phyloP scores from a whole-genome alignment of 2,113 vertebrate genomes.

The Sander lucioperca region DNA sequence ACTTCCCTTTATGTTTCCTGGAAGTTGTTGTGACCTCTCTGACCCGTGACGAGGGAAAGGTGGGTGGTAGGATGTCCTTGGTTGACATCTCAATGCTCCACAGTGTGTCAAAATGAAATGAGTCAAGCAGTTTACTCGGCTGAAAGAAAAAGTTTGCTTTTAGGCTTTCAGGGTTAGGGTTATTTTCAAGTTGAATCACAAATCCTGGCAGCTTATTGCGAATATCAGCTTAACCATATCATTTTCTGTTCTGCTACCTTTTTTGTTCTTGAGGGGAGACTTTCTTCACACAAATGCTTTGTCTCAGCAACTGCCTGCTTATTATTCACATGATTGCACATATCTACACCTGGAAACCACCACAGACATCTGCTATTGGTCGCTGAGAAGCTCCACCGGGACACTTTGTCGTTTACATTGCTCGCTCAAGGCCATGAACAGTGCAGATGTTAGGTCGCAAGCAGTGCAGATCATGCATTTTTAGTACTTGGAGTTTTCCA shows the following conservation, averaged over 20 bases:
- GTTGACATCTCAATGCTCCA: constrained; percentile 32
- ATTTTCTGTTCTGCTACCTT: too few species aligned
- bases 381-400: constrained; percentile 20
- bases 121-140: neutral
- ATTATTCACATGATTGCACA: constrained; percentile 49
- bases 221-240: too few species aligned
- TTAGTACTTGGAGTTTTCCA: neutral
- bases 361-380: constrained; percentile 13
- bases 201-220: neutral
- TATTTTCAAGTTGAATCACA: neutral
- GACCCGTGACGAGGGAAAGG: constrained; percentile 53
- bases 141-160: neutral
- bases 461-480: neutral
- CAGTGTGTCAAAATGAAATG: neutral
- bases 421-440: constrained; percentile 15
- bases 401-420: constrained; percentile 17
- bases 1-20: constrained; percentile 66
- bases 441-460: constrained; percentile 27
- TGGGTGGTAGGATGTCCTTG: constrained; percentile 26
- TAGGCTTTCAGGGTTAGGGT: neutral
- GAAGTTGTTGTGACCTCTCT: constrained; percentile 73
- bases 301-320: constrained; percentile 30
- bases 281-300: constrained; percentile 12
- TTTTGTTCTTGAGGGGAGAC: too few species aligned
- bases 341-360: constrained; percentile 59